These are phyloP conservation scores for Paedocypris sp. DNA, from an alignment of 2,113 vertebrate genomes.

Conservation along the genomic window DNA sequence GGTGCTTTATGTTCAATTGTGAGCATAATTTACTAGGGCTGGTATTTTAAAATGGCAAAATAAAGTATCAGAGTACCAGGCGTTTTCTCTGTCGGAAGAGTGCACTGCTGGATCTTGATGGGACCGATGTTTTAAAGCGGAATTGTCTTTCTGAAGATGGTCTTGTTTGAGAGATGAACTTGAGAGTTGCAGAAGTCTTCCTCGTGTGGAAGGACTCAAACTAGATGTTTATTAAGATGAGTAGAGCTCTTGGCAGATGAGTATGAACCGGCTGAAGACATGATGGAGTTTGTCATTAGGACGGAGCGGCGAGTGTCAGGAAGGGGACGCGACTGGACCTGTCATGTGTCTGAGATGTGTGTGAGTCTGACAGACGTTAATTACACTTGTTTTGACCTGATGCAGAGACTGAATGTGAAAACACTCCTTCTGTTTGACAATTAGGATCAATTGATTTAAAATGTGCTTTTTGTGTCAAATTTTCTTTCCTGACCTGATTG, in stretches of 20 bases:
- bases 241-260: neutral
- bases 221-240: conserved; percentile 1
- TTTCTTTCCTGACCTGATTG: no score
- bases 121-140: neutral
- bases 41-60: conserved; percentile 7
- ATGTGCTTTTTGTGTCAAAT: neutral
- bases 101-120: neutral
- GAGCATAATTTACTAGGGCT: neutral
- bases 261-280: neutral
- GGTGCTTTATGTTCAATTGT: conserved; percentile 9
- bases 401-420: conserved; percentile 5
- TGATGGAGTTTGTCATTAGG: neutral
- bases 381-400: neutral
- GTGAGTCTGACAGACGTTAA: conserved; percentile 3
- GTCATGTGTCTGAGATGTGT: conserved; percentile 7
- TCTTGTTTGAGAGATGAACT: no score
- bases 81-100: neutral
- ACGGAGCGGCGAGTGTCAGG: neutral
- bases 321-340: neutral
- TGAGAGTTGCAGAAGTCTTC: neutral
- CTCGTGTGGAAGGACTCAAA: neutral
- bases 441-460: neutral
- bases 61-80: neutral
- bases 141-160: no score
- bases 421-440: neutral